Conservation (phyloP, 2,113 vertebrate species). For the Merops nubicus region DNA sequence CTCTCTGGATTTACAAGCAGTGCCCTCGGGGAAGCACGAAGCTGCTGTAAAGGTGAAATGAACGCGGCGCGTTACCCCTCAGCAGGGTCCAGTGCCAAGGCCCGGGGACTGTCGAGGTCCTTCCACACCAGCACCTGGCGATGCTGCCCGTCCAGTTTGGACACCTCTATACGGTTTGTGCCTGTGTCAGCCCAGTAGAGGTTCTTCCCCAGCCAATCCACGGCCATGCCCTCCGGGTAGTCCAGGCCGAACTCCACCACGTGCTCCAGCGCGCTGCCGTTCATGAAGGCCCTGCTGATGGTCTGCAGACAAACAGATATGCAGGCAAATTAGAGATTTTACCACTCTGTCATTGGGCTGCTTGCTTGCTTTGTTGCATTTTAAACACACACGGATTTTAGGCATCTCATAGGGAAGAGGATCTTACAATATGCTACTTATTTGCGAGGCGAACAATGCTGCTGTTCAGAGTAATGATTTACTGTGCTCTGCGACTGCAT, state of each 20-base stretch:
- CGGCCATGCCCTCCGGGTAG: slow-evolving; percentile 97
- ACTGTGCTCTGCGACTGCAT: slow-evolving; percentile 17
- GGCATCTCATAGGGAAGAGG: slow-evolving; percentile 27
- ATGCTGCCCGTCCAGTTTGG: slow-evolving; percentile 93
- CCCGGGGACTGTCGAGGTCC: slow-evolving; percentile 93
- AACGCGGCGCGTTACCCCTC: slow-evolving; percentile 82
- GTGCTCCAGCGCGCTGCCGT: slow-evolving; percentile 92
- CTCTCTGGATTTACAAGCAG: slow-evolving; percentile 6
- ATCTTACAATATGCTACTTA: slow-evolving; percentile 23
- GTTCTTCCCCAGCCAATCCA: slow-evolving; percentile 98
- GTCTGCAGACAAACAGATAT: slow-evolving; percentile 80
- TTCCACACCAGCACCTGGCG: slow-evolving; percentile 96
- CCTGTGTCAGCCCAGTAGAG: slow-evolving; percentile 97
- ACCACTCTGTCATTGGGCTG: slow-evolving; percentile 9
- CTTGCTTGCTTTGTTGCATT: slow-evolving; percentile 37
- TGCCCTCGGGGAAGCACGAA: background rate
- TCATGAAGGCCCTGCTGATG: slow-evolving; percentile 97
- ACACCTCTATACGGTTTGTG: slow-evolving; percentile 95
- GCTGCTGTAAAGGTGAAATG: background rate
- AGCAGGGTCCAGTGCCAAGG: slow-evolving; percentile 90
- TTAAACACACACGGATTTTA: slow-evolving; percentile 57
- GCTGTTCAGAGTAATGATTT: slow-evolving; percentile 52
- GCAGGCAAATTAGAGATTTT: slow-evolving; percentile 30
- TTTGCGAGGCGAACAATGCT: slow-evolving; percentile 32
- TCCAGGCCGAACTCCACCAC: slow-evolving; percentile 96